Evolutionary conservation across 2,797 vertebrate genomes (phyloP).

Genomic region (Cetoscarus ocellatus): DNA sequence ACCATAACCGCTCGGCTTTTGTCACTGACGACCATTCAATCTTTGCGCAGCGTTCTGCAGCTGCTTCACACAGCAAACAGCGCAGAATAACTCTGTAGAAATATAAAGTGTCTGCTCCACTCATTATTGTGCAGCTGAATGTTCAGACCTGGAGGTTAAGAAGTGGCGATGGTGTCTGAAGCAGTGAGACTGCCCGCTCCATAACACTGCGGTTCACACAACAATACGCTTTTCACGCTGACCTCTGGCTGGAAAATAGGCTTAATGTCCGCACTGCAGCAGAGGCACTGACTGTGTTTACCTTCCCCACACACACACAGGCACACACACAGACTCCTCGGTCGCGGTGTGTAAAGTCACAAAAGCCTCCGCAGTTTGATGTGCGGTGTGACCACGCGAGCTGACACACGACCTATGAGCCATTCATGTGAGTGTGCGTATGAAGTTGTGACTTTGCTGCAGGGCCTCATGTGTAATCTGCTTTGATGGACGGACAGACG

Average conservation of each 20-base stretch:
- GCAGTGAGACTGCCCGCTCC: constrained; percentile 46
- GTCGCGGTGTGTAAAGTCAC: constrained; percentile 67
- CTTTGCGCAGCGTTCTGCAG: constrained; percentile 56
- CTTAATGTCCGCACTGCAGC: constrained; percentile 72
- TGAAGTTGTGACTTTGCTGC: constrained; percentile 71
- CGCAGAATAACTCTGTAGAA: constrained; percentile 46
- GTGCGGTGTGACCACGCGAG: constrained; percentile 73
- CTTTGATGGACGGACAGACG: constrained; percentile 64
- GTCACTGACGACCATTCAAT: constrained; percentile 68
- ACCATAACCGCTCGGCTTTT: constrained; percentile 59
- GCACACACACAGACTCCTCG: constrained; percentile 31
- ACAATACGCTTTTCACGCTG: constrained; percentile 77
- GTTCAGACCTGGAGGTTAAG: constrained; percentile 70
- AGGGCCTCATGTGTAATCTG: constrained; percentile 72
- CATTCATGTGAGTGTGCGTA: constrained; percentile 42
- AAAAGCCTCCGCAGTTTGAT: constrained; percentile 74
- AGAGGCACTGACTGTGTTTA: constrained; percentile 56
- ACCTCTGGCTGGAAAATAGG: constrained; percentile 80
- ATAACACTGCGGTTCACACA: constrained; percentile 51
- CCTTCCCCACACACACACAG: constrained; percentile 43
- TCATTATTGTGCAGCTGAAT: constrained; percentile 68
- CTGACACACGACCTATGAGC: constrained; percentile 70
- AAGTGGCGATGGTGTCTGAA: constrained; percentile 50
- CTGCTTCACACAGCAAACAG: constrained; percentile 57
- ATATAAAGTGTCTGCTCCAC: constrained; percentile 57